Evolutionary conservation across 2,797 vertebrate species (phyloP).

Genomic region (Ptychobarbus kaznakovi): DNA sequence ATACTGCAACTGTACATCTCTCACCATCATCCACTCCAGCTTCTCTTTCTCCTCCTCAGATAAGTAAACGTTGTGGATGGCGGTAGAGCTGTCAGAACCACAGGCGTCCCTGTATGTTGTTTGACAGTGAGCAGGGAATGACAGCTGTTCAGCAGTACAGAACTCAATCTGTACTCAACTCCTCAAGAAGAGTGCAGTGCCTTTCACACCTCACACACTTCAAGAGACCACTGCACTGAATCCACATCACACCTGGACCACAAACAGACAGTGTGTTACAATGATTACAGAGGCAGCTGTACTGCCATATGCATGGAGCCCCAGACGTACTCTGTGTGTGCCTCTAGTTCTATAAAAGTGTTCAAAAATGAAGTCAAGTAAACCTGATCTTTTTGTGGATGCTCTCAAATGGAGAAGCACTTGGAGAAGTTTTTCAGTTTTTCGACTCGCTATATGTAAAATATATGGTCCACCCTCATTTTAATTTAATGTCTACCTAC

Average conservation of each 20-base stretch:
- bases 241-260: conserved; percentile 38
- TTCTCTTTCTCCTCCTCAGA: conserved; percentile 3
- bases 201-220: conserved; percentile 27
- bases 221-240: conserved; percentile 17
- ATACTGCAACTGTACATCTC: background rate
- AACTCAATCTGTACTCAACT: conserved; percentile 36
- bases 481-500: background rate
- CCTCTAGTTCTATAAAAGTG: background rate
- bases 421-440: background rate
- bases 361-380: background rate
- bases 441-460: background rate
- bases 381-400: background rate
- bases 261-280: conserved; percentile 10
- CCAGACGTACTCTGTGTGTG: background rate
- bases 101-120: conserved; percentile 10
- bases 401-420: background rate
- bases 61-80: conserved; percentile 31
- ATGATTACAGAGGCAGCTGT: background rate
- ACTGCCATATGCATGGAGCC: background rate
- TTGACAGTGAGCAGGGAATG: conserved; percentile 33
- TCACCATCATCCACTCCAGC: background rate
- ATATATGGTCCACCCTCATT: background rate
- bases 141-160: conserved; percentile 42
- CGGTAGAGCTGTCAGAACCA: conserved; percentile 30
- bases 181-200: conserved; percentile 25